phyloP scores from a whole-genome alignment of 2,888 invertebrate species.

The Tipula helvola region DNA sequence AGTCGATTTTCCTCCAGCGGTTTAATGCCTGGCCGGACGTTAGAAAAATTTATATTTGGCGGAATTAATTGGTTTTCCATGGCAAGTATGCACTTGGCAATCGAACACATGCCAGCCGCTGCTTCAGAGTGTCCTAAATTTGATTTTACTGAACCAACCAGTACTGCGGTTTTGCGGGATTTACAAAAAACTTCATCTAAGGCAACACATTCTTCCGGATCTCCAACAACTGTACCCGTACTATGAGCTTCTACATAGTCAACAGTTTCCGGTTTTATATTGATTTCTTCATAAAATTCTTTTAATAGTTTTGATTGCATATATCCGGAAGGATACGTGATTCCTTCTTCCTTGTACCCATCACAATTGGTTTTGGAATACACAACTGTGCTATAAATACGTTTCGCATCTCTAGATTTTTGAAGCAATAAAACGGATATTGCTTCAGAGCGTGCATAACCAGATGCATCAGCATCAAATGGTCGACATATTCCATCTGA shows the following conservation, averaged over 20 bases:
- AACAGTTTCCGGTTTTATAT: constrained; percentile 53
- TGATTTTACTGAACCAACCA: too few species aligned
- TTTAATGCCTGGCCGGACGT: constrained; percentile 45
- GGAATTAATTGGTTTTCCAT: constrained; percentile 71
- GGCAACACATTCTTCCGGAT: too few species aligned
- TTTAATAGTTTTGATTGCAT: constrained; percentile 47
- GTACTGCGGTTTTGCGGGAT: too few species aligned
- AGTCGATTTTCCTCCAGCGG: constrained; percentile 49
- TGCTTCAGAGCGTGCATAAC: constrained; percentile 76
- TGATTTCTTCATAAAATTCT: constrained; percentile 56
- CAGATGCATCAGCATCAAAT: constrained; percentile 74
- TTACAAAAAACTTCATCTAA: too few species aligned
- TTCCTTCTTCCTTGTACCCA: constrained; percentile 31
- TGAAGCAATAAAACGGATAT: constrained; percentile 59
- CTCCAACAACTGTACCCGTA: too few species aligned
- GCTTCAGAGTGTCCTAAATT: constrained; percentile 80
- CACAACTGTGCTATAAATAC: constrained; percentile 54
- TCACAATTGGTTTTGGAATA: constrained; percentile 70
- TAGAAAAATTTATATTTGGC: constrained; percentile 70
- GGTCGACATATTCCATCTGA: constrained; percentile 78
- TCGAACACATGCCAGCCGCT: constrained; percentile 66
- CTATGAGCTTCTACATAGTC: constrained; percentile 54
- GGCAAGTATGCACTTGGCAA: constrained; percentile 69
- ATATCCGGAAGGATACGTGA: constrained; percentile 52
- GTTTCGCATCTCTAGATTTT: constrained; percentile 51